Percentiles rank a stretch among this genome's conserved stretches.
These are phyloP conservation scores for Monoplex corrugatus DNA, from an alignment of 2,888 invertebrate species.

Conservation along the genomic window DNA sequence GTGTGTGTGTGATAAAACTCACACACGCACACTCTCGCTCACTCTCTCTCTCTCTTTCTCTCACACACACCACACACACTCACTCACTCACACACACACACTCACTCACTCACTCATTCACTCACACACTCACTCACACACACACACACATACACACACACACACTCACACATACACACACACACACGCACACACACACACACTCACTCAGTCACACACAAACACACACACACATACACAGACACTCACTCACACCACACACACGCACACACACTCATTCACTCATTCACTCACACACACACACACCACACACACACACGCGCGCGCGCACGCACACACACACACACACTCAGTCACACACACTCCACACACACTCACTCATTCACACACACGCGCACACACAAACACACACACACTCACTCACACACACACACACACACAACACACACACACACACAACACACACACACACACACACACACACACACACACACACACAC, in stretches of 20 bases:
- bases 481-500: not conserved
- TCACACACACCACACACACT: slow-evolving; percentile 4
- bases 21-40: slow-evolving; percentile 5
- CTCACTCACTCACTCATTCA: slow-evolving; percentile 13
- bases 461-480: not conserved
- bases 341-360: too few relatives aligned
- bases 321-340: too few relatives aligned
- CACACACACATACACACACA: not conserved
- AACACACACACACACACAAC: not conserved
- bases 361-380: not conserved
- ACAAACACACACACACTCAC: not conserved
- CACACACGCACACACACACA: not conserved
- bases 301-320: too few relatives aligned
- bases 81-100: slow-evolving; percentile 23
- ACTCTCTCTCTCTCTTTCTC: not conserved
- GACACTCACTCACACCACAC: not conserved
- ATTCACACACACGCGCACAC: not conserved
- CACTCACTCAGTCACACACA: not conserved
- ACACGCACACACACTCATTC: not conserved
- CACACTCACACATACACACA: slow-evolving; percentile 6
- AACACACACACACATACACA: not conserved
- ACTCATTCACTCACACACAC: not conserved
- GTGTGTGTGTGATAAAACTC: not conserved
- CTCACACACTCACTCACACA: not conserved
- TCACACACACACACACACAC: not conserved